phyloP scores from a whole-genome alignment of 2,113 vertebrate species.

The Mus spicilegus region DNA sequence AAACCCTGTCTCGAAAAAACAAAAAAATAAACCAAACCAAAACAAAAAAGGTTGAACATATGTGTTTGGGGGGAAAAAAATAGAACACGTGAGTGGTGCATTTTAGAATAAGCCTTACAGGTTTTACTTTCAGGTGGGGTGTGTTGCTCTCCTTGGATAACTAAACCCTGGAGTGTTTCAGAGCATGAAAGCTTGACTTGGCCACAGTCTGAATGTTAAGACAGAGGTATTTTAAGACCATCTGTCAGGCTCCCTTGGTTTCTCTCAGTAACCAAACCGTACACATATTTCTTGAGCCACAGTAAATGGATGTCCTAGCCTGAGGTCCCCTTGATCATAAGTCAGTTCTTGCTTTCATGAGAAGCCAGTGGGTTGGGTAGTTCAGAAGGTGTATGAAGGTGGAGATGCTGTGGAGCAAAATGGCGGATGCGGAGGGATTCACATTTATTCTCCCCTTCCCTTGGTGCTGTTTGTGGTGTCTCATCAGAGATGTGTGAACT shows the following conservation, averaged over 20 bases:
- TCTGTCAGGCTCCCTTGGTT: neutral
- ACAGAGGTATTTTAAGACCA: neutral
- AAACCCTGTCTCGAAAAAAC: too few relatives aligned
- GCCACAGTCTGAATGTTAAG: neutral
- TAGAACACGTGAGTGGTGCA: neutral
- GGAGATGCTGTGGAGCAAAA: neutral
- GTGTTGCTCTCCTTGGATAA: neutral
- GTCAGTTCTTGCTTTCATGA: neutral
- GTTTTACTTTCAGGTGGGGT: neutral
- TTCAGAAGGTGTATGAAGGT: neutral
- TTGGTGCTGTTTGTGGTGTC: neutral
- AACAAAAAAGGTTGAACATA: neutral
- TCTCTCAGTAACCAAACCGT: neutral
- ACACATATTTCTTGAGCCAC: neutral
- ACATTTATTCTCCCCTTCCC: too few relatives aligned
- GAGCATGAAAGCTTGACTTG: neutral
- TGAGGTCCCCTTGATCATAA: neutral
- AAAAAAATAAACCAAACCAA: too few relatives aligned
- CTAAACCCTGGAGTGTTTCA: neutral
- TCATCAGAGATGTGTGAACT: accelerated
- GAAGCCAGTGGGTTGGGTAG: neutral
- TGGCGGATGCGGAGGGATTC: neutral
- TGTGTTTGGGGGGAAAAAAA: neutral
- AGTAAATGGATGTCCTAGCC: neutral
- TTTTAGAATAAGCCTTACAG: neutral